Conservation (phyloP, 2,113 vertebrate species). For the Dasypus novemcinctus region DNA sequence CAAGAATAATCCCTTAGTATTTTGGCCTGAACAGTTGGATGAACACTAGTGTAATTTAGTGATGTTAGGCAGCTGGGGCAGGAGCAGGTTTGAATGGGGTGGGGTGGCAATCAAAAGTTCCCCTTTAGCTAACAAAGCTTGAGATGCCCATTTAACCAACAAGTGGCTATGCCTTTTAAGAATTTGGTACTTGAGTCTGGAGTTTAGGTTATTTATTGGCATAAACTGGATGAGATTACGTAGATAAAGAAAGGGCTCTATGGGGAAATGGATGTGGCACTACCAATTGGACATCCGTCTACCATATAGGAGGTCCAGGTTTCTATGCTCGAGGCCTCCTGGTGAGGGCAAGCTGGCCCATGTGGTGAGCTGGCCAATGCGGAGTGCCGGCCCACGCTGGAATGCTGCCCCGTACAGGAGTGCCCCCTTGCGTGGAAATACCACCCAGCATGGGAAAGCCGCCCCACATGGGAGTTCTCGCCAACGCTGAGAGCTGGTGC, state of each 20-base stretch:
- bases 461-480: too few species aligned
- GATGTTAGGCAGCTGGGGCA: not conserved
- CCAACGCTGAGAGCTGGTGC: too few species aligned
- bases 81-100: not conserved
- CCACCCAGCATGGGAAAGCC: too few species aligned
- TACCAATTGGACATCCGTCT: too few species aligned
- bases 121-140: not conserved
- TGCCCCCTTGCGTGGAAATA: too few species aligned
- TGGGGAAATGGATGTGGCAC: too few species aligned
- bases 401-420: too few species aligned
- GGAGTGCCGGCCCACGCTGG: too few species aligned
- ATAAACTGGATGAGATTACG: not conserved
- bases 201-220: not conserved
- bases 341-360: too few species aligned
- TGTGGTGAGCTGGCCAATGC: too few species aligned
- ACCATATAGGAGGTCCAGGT: too few species aligned
- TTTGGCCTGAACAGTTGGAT: slow-evolving; percentile 11
- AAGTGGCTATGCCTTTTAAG: not conserved
- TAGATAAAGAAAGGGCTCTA: not conserved
- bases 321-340: too few species aligned
- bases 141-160: not conserved
- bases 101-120: not conserved
- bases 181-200: not conserved
- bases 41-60: not conserved
- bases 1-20: not conserved